These are phyloP conservation scores for Zapus hudsonius DNA, from an alignment of 2,113 vertebrate species.

Conservation along the genomic window DNA sequence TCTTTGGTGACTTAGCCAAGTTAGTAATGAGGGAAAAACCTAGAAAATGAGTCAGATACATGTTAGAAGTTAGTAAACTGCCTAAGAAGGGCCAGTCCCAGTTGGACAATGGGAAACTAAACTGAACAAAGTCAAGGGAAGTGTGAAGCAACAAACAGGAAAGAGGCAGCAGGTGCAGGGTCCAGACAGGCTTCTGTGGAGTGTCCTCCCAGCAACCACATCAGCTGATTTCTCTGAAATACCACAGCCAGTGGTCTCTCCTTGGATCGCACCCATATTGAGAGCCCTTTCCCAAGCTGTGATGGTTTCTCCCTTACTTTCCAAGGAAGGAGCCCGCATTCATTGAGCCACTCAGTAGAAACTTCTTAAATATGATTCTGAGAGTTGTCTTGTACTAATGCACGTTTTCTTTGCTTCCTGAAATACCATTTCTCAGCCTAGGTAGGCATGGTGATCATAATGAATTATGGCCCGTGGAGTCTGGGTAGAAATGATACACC, in stretches of 20 bases:
- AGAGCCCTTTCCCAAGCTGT: neutral
- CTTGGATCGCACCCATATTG: neutral
- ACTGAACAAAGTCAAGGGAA: constrained; percentile 12
- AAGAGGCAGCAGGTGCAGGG: neutral
- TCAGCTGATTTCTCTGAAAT: neutral
- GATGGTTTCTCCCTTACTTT: neutral
- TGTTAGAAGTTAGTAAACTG: neutral
- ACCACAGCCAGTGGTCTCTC: neutral
- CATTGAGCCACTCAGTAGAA: neutral
- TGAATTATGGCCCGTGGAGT: neutral
- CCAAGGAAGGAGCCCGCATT: neutral
- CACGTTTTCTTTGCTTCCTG: neutral
- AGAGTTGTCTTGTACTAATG: neutral
- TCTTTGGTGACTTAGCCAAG: neutral
- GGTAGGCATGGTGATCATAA: neutral
- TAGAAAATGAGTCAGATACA: neutral
- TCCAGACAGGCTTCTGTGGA: constrained; percentile 6
- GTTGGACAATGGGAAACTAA: neutral
- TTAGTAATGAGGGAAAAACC: neutral
- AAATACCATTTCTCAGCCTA: neutral
- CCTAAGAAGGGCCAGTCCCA: neutral
- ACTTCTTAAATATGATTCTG: neutral
- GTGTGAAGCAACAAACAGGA: neutral
- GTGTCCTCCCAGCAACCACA: neutral
- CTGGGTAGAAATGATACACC: neutral